Evolutionary conservation across 1,140 invertebrate species (phyloP), one percentile per base, ranked within the genome.

Genomic region (Coboldia fuscipes): DNA sequence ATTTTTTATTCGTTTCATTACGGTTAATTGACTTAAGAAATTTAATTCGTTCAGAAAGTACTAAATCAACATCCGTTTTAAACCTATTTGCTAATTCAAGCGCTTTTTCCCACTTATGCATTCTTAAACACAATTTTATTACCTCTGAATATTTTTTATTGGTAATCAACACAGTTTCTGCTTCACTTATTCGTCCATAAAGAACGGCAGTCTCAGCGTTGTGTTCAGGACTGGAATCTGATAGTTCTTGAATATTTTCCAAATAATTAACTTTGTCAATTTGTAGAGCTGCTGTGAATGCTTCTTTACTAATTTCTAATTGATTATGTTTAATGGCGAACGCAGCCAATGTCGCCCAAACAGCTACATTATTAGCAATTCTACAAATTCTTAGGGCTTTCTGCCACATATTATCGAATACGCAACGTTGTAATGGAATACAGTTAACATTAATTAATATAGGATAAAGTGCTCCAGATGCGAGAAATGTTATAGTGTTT

Each of bases 201-300:
- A 93, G 57, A 7, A 90, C 49, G 1, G 76, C 70, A 54, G 82
- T 75, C 53, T 81, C 75, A n/a, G 85, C 82, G 47, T 71, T 65
- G 46, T 73, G 66, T 33, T 76, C 62, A 6, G 61, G 53, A 48
- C 63, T 63, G 7, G 46, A 45, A 14, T 57, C 61, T 13, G 65
- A 45, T 22, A 68, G 44, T 39, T 51, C 58, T 61, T 67, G 37
- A 36, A 92, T 74, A 39, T 82, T 66, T 46, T 77, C 71, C 30
- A 92, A 70, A 49, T 84, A 88, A 42, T 75, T 65, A 0, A 93
- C 86, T 65, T 90, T 92, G 45, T 93, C 88, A 30, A 70, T 72
- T 63, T 85, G 74, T 39, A 75, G 65, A 20, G 92, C 78, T n/a
- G 83, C 80, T 17, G 84, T 77, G 55, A 88, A 94, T 16, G 83